phyloP scores from a whole-genome alignment of 92 coral and sea anemone genomes.

The Anthopleura xanthogrammica region DNA sequence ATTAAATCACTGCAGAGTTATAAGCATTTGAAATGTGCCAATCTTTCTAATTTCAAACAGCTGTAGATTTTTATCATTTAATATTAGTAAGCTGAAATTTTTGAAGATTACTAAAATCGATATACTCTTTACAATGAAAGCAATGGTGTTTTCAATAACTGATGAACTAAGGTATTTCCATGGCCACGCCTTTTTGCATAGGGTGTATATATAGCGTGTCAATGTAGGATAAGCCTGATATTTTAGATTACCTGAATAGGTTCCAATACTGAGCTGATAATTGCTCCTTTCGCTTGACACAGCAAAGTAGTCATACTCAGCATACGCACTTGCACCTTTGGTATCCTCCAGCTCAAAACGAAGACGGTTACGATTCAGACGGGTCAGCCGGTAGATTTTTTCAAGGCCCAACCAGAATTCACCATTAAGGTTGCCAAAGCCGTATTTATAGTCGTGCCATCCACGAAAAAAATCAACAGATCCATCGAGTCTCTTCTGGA shows the following conservation, averaged over 20 bases:
- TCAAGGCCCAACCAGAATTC: constrained; percentile 54
- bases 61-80: too few species aligned
- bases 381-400: constrained; percentile 34
- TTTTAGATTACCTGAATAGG: constrained; percentile 4
- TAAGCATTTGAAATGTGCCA: too few species aligned
- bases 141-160: too few species aligned
- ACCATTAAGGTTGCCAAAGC: constrained; percentile 35
- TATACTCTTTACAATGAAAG: too few species aligned
- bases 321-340: constrained; percentile 22
- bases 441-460: constrained; percentile 44
- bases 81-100: too few species aligned
- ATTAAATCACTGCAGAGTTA: too few species aligned
- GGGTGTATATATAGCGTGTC: too few species aligned
- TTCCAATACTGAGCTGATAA: constrained; percentile 27
- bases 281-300: constrained; percentile 21
- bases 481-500: constrained; percentile 32
- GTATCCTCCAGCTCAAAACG: constrained; percentile 44
- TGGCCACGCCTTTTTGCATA: too few species aligned
- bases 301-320: constrained; percentile 41
- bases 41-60: too few species aligned
- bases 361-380: constrained; percentile 12
- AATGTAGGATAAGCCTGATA: too few species aligned
- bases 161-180: too few species aligned
- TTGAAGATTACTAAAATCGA: too few species aligned
- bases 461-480: constrained; percentile 31